Percentiles rank a stretch among this genome's conserved stretches.
Conservation (phyloP, 2,888 invertebrate species). For the Ernsta delagoae region DNA sequence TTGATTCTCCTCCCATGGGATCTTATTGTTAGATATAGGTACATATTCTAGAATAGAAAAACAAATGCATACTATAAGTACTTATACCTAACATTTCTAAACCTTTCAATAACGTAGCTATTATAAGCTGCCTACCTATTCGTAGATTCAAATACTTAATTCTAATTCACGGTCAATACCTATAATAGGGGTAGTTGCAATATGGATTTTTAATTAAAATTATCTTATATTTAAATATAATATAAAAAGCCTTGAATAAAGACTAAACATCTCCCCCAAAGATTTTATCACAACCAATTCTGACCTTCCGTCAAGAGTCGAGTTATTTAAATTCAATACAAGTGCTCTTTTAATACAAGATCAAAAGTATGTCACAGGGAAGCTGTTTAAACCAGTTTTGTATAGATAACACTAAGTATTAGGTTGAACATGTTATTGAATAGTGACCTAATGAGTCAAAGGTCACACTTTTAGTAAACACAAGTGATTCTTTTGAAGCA, state of each 20-base stretch:
- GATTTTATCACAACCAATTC: background rate
- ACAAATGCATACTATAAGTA: no score
- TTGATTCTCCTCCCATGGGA: no score
- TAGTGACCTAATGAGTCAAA: conserved; percentile 7
- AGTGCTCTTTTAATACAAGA: conserved; percentile 47
- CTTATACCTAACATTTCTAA: no score
- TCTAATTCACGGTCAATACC: no score
- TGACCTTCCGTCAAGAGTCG: conserved; percentile 12
- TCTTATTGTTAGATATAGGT: no score
- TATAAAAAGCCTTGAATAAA: background rate
- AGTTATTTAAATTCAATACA: background rate
- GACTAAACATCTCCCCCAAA: background rate
- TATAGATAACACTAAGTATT: conserved; percentile 13
- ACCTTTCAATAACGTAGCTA: no score
- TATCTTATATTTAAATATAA: no score
- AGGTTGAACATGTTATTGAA: background rate
- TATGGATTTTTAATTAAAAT: no score
- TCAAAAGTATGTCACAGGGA: conserved; percentile 45
- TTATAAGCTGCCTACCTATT: no score
- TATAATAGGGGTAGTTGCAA: no score
- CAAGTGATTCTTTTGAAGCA: conserved; percentile 38
- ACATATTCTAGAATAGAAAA: no score
- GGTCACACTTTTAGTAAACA: conserved; percentile 16
- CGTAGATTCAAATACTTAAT: no score
- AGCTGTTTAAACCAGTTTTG: conserved; percentile 36